These are phyloP conservation scores for Ptychochromis oligacanthus DNA, from an alignment of 2,113 vertebrate species.

Conservation along the genomic window DNA sequence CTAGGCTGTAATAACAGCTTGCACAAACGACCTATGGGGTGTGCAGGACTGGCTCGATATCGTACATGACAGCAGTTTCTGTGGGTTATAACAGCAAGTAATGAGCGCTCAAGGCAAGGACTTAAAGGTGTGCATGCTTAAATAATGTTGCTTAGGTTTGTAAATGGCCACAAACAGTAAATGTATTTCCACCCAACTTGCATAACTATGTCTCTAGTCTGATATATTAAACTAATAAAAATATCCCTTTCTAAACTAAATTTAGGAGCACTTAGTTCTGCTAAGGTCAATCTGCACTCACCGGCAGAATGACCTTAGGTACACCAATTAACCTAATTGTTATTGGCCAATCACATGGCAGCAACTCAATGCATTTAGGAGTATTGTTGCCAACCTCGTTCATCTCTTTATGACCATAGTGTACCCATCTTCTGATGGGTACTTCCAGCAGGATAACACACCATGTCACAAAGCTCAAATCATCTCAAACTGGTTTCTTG, in stretches of 20 bases:
- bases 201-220: background rate
- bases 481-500: background rate
- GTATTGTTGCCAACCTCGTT: background rate
- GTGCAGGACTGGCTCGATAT: background rate
- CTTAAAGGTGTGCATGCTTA: constrained; percentile 7
- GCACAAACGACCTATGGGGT: constrained; percentile 3
- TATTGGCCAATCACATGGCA: no score
- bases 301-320: no score
- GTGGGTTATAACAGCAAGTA: background rate
- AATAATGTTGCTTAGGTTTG: constrained; percentile 1
- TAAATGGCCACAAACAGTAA: background rate
- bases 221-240: background rate
- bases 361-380: background rate
- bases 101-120: background rate
- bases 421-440: background rate
- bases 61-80: background rate
- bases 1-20: constrained; percentile 7
- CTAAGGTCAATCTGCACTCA: background rate
- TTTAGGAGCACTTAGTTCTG: no score
- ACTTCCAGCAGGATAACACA: no score
- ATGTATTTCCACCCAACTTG: background rate
- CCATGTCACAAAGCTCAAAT: background rate
- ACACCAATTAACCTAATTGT: background rate
- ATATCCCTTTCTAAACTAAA: background rate
- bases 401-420: background rate